Conservation (phyloP, 2,113 vertebrate species). For the Blennius ocellaris region DNA sequence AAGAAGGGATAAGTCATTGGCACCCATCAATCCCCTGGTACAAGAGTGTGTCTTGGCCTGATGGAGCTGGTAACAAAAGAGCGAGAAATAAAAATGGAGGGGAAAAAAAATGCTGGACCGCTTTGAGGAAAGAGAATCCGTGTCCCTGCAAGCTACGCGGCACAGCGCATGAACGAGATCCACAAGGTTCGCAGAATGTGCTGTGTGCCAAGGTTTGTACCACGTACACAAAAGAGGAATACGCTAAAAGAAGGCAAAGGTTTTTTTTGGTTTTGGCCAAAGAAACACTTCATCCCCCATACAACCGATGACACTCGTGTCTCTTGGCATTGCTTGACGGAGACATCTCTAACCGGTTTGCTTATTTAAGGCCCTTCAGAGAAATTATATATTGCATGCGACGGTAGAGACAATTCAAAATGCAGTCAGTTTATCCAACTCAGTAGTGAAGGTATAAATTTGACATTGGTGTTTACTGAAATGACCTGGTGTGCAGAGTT, state of each 20-base stretch:
- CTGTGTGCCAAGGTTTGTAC: conserved; percentile 57
- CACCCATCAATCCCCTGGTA: conserved; percentile 67
- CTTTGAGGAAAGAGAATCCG: conserved; percentile 34
- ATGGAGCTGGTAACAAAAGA: conserved; percentile 52
- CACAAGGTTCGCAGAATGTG: conserved; percentile 66
- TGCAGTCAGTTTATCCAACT: conserved; percentile 27
- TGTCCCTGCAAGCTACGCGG: conserved; percentile 62
- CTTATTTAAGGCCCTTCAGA: conserved; percentile 60
- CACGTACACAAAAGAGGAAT: conserved; percentile 76
- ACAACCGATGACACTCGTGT: conserved; percentile 64
- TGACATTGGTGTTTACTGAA: conserved; percentile 66
- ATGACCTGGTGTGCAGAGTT: conserved; percentile 50
- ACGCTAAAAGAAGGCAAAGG: conserved; percentile 59
- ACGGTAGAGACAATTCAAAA: conserved; percentile 42
- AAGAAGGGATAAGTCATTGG: conserved; percentile 69
- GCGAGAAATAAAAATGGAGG: conserved; percentile 15
- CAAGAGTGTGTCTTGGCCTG: conserved; percentile 66
- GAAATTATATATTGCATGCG: conserved; percentile 49
- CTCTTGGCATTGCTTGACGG: conserved; percentile 64
- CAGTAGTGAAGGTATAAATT: conserved; percentile 60
- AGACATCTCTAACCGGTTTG: conserved; percentile 58
- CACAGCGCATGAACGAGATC: conserved; percentile 64
- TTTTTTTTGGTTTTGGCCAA: conserved; percentile 69
- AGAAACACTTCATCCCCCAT: conserved; percentile 71
- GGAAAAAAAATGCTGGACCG: conserved; percentile 29